Evolutionary conservation across 2,113 vertebrate species (phyloP).

Genomic region (Oxygymnocypris stewartii): DNA sequence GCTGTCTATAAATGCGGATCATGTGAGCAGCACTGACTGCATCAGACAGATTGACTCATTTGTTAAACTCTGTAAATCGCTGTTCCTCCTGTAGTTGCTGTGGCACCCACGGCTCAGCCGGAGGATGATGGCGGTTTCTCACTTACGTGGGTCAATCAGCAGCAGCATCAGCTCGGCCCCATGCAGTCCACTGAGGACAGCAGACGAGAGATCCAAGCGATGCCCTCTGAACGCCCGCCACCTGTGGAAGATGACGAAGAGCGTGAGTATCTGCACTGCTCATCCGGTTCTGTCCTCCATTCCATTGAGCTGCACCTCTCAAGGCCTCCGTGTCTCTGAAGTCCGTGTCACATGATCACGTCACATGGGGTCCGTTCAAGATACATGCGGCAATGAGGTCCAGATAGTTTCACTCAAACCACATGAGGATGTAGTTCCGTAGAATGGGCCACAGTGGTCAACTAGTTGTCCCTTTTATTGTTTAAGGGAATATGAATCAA

Average conservation of each 20-base stretch:
- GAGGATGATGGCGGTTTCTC: slow-evolving; percentile 91
- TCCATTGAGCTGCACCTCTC: too few relatives aligned
- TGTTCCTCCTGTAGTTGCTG: slow-evolving; percentile 50
- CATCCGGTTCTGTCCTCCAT: too few relatives aligned
- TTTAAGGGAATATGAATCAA: too few relatives aligned
- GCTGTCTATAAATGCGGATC: neutral
- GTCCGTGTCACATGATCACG: neutral
- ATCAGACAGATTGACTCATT: too few relatives aligned
- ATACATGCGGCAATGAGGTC: neutral
- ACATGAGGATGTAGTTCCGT: too few relatives aligned
- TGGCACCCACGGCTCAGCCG: slow-evolving; percentile 62
- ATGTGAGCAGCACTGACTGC: neutral
- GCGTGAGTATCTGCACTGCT: slow-evolving; percentile 78
- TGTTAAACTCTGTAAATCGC: neutral
- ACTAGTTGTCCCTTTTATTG: too few relatives aligned
- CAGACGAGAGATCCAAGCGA: slow-evolving; percentile 82
- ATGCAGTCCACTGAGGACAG: slow-evolving; percentile 82
- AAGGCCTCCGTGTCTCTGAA: neutral
- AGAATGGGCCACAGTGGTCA: too few relatives aligned
- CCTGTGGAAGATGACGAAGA: slow-evolving; percentile 88
- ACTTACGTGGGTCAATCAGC: slow-evolving; percentile 84
- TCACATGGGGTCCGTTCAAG: neutral
- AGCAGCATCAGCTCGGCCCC: slow-evolving; percentile 84
- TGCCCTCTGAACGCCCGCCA: slow-evolving; percentile 79
- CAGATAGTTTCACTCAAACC: neutral